These are phyloP conservation scores for Thumatha senex DNA, from an alignment of 2,888 invertebrate species.

Conservation along the genomic window DNA sequence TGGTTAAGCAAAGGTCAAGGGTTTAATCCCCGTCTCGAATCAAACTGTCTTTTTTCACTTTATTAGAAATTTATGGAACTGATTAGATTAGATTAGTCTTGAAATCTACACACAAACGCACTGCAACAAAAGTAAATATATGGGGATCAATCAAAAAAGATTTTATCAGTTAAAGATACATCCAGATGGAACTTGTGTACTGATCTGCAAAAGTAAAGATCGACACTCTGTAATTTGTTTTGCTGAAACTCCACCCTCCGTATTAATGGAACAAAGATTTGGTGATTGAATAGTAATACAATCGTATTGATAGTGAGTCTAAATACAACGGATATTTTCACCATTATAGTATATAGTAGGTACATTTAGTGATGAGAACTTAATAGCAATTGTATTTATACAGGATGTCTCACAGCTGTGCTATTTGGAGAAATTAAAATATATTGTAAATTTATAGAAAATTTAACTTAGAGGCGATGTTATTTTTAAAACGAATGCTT, in stretches of 20 bases:
- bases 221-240: constrained; percentile 52
- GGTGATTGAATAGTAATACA: constrained; percentile 70
- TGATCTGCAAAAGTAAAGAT: constrained; percentile 62
- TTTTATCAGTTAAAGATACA: constrained; percentile 65
- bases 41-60: no score
- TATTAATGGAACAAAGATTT: constrained; percentile 58
- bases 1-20: no score
- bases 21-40: no score
- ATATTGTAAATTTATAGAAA: background rate
- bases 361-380: background rate
- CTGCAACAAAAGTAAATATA: constrained; percentile 43
- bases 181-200: constrained; percentile 48
- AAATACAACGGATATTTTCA: constrained; percentile 22
- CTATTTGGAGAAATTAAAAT: no score
- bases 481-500: background rate
- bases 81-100: no score
- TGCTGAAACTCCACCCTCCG: constrained; percentile 45
- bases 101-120: background rate
- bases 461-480: background rate
- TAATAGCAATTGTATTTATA: background rate
- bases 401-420: no score
- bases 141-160: constrained; percentile 47
- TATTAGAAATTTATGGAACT: no score
- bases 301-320: constrained; percentile 51
- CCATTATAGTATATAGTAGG: background rate